phyloP scores from a whole-genome alignment of 1,140 invertebrate genomes.

The Solenopsis fugax region DNA sequence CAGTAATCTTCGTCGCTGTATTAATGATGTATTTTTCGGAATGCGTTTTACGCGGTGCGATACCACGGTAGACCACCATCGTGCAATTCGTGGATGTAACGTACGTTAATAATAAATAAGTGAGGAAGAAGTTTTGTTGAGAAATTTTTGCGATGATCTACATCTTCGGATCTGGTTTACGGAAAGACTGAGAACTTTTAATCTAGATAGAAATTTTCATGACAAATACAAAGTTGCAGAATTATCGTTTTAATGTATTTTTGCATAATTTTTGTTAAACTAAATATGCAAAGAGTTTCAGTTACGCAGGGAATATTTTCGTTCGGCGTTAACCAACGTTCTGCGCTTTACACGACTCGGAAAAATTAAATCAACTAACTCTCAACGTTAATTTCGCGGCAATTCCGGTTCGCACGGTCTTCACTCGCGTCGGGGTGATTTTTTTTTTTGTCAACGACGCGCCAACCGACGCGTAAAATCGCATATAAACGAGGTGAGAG shows the following conservation, averaged over 20 bases:
- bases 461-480: conserved; percentile 58
- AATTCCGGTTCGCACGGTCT: conserved; percentile 51
- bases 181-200: not conserved
- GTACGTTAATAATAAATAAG: not conserved
- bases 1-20: conserved; percentile 41
- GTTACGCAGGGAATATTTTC: not conserved
- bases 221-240: not conserved
- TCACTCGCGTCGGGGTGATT: not conserved
- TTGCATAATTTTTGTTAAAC: conserved; percentile 3
- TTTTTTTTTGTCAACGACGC: conserved; percentile 42
- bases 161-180: not conserved
- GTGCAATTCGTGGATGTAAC: not conserved
- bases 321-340: not conserved
- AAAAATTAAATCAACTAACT: conserved; percentile 26
- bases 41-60: not conserved
- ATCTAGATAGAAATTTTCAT: not conserved
- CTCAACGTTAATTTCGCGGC: conserved; percentile 41
- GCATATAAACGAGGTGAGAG: conserved; percentile 76
- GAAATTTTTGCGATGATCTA: not conserved
- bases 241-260: not conserved
- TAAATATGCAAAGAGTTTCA: not conserved
- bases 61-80: not conserved
- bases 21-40: conserved; percentile 38
- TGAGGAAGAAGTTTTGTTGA: not conserved
- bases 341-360: not conserved